Base-by-base conservation (phyloP, 2,888 invertebrate species). In the Euclidia mi region DNA sequence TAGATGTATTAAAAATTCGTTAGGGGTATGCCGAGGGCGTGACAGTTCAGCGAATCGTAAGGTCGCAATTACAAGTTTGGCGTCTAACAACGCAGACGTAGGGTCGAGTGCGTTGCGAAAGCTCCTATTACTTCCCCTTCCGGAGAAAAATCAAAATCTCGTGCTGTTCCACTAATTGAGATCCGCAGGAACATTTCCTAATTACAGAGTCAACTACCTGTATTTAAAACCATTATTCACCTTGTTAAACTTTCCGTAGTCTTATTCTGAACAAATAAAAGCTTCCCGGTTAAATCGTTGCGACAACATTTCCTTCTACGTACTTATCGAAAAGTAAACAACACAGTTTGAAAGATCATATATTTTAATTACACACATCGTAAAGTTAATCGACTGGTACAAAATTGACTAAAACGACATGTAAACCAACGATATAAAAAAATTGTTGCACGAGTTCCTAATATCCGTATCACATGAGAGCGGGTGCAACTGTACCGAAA, bases 311-410 rank as follows among this genome's bases (percentile, higher is more conserved):
- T 17, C 44, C 34, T 3, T 32, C 38, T 48, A 38, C 50, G 25
- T 28, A 29, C 1, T 29, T 18, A 15, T 38, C 31, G 38, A 53
- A 63, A 60, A 66, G 56, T 71, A 55, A 57, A 58, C 56, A 66
- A 59, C 60, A 28, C 42, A 56, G n/a, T 49, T 44, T 12, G 25
- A 64, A 52, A 52, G 65, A 63, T 65, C 65, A 69, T 76, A 67
- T 59, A 74, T 84, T 85, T 79, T 86, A 88, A 89, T 91, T 87
- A 88, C 84, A 92, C 87, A 85, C 83, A 80, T 86, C 87, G 82
- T 92, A 88, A 92, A 92, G 85, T 82, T 87, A 90, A 91, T 92
- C 89, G 85, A 79, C 82, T 82, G 82, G 79, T 80, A 81, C 80
- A 82, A 87, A 87, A 84, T 78, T 78, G 76, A 82, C 81, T 83